These are phyloP conservation scores for Notodonta ziczac DNA, from an alignment of 2,888 invertebrate species.

Conservation along the genomic window DNA sequence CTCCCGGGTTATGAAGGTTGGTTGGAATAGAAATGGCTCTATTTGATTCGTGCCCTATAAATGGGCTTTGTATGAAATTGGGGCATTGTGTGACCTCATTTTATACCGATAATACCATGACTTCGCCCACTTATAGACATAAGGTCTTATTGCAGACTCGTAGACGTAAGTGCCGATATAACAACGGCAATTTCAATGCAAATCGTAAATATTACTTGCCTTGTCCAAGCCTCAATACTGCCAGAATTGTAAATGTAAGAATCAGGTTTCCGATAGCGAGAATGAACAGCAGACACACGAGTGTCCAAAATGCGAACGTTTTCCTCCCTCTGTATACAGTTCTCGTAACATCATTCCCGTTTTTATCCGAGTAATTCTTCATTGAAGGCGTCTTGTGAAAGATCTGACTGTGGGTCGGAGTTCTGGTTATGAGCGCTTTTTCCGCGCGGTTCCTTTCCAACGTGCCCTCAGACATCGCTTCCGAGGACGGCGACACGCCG, in stretches of 20 bases:
- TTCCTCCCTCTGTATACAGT: slow-evolving; percentile 77
- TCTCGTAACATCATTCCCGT: slow-evolving; percentile 75
- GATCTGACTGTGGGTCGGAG: slow-evolving; percentile 63
- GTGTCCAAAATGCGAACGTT: slow-evolving; percentile 91
- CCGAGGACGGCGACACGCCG: slow-evolving; percentile 71
- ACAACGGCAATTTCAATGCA: no score
- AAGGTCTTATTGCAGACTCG: no score
- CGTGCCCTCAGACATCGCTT: slow-evolving; percentile 73
- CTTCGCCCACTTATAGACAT: no score
- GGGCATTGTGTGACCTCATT: no score
- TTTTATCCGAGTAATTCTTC: slow-evolving; percentile 76
- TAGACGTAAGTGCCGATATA: no score
- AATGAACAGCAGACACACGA: slow-evolving; percentile 88
- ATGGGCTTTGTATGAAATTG: no score
- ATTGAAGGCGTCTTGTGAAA: slow-evolving; percentile 52
- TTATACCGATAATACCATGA: no score
- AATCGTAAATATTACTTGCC: slow-evolving; percentile 50
- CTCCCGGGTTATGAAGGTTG: no score
- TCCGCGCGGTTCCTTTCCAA: slow-evolving; percentile 70
- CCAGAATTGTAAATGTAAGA: slow-evolving; percentile 91
- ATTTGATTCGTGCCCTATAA: no score
- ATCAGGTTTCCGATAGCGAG: slow-evolving; percentile 92
- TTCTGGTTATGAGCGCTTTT: slow-evolving; percentile 72
- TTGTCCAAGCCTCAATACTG: slow-evolving; percentile 91
- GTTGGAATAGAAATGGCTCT: no score